phyloP scores from a whole-genome alignment of 2,888 invertebrate species.

The Lasioglossum calceatum region DNA sequence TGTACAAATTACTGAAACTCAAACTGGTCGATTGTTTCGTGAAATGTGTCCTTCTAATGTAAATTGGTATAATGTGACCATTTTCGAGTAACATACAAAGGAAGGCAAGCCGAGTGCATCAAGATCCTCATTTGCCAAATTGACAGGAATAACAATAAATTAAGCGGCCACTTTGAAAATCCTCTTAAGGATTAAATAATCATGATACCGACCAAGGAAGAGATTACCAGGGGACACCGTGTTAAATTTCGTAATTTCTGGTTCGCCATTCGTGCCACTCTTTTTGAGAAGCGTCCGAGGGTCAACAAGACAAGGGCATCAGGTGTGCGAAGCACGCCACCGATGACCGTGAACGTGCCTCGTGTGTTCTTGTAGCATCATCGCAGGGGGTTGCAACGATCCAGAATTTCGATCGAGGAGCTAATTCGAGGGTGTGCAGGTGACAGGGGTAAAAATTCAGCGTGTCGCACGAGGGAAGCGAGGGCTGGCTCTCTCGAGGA shows the following conservation, averaged over 20 bases:
- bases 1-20: too few species aligned
- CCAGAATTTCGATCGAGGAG: background rate
- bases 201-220: background rate
- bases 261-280: too few species aligned
- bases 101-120: background rate
- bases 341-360: background rate
- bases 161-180: background rate
- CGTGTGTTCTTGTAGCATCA: background rate
- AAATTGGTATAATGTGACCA: background rate
- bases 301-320: background rate
- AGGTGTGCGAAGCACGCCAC: background rate
- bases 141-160: background rate
- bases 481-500: background rate
- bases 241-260: background rate
- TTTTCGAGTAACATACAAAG: background rate
- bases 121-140: too few species aligned
- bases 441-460: background rate
- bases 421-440: slow-evolving; percentile 8
- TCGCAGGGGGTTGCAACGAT: background rate
- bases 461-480: background rate
- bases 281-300: background rate
- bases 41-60: too few species aligned
- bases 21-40: too few species aligned
- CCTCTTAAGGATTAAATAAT: background rate
- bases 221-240: too few species aligned